Evolutionary conservation across 2,888 invertebrate genomes (phyloP).

Genomic region (Bimastos eiseni): DNA sequence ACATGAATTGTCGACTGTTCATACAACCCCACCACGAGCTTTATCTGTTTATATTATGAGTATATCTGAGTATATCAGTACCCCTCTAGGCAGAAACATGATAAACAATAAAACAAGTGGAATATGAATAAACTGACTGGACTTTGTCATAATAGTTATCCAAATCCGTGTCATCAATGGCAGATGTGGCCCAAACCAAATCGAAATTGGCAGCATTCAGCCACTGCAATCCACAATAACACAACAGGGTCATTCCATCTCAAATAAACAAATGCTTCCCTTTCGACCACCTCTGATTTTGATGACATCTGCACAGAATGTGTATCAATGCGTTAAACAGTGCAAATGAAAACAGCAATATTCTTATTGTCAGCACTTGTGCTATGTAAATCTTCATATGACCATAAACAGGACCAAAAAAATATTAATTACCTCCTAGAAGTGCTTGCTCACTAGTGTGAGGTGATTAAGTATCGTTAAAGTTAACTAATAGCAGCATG

Average conservation of each 20-base stretch:
- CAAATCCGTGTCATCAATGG: neutral
- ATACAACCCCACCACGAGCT: neutral
- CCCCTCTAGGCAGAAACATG: neutral
- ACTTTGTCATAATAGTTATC: neutral
- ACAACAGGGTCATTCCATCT: too few species aligned
- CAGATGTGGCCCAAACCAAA: neutral
- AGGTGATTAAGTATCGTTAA: too few species aligned
- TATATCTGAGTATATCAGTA: neutral
- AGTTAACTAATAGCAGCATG: too few species aligned
- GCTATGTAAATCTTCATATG: too few species aligned
- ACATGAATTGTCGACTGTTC: neutral
- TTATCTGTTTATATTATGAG: neutral
- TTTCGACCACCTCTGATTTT: too few species aligned
- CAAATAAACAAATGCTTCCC: too few species aligned
- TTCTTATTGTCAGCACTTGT: too few species aligned
- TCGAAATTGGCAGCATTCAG: neutral
- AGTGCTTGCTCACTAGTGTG: too few species aligned
- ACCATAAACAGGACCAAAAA: too few species aligned
- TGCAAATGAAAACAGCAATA: neutral
- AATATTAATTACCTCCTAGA: too few species aligned
- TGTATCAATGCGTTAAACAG: too few species aligned
- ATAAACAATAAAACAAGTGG: neutral
- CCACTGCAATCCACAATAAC: slow-evolving; percentile 13
- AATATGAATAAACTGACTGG: slow-evolving; percentile 3
- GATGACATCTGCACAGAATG: too few species aligned